Base-by-base conservation (phyloP, 1,140 invertebrate genomes). In the Psix sp. region DNA sequence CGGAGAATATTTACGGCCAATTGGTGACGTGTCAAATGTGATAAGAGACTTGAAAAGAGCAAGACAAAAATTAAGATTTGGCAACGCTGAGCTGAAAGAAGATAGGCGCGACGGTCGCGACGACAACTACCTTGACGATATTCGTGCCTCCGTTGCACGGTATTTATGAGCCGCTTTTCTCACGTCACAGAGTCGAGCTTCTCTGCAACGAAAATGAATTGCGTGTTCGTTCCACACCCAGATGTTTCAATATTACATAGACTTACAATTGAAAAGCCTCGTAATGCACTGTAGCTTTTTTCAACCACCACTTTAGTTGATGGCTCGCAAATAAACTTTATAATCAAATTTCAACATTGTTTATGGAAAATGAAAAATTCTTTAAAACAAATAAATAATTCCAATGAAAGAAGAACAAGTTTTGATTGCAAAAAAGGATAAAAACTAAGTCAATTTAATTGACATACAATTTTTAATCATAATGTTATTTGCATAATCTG, bases 111-210 rank as follows among this genome's bases (percentile, higher is more conserved):
- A 35, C 60, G 9, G 15, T 14, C 1, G 42, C 16, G 46, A 29
- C 52, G 18, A 54, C 38, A 36, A 17, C 57, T 51, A 72, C 67
- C 67, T 63, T 72, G 67, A 72, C 67, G 59, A 21, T 63, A 63
- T 72, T 72, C 59, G 67, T 63, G 67, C 52, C 49, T 62, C 70
- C 49, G 42, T 40, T 26, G 70, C 56, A 35, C 36, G 36, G 49
- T 74, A 74, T 74, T 74, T 74, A 74, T 57, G 70, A 67, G 62
- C 48, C 62, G 62, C 70, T 62, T 62, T 74, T 74, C 71, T 67
- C 71, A 62, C 71, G 49, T 62, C 56, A 33, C 36, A 60, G 49
- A 48, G 59, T n/a, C 46, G 52, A 72, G 62, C 49, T 62, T 62
- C 71, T 56, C 48, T 21, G 71, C 56, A 43, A 67, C 33, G 62